Conservation (phyloP, 2,888 invertebrate genomes). For the Malthinus seriepunctatus region DNA sequence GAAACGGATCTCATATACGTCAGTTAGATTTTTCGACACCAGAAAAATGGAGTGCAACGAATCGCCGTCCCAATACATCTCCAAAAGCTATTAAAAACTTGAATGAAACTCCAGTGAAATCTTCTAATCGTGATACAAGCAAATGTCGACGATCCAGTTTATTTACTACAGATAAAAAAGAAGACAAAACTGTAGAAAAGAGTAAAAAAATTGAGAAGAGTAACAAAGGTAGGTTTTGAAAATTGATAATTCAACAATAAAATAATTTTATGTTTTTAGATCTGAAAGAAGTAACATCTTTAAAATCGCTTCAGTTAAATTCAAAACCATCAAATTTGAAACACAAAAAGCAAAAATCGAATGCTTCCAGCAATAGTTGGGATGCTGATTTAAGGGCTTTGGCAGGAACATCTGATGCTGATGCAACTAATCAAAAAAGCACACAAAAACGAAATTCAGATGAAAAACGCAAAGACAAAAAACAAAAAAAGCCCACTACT, state of each 20-base stretch:
- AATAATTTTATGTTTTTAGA: too few species aligned
- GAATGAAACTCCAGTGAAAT: too few species aligned
- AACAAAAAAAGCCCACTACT: slow-evolving; percentile 1
- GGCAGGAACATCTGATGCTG: slow-evolving; percentile 7
- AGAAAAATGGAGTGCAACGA: slow-evolving; percentile 12
- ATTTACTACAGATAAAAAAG: background rate
- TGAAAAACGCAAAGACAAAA: background rate
- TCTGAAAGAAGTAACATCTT: background rate
- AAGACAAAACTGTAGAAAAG: slow-evolving; percentile 4
- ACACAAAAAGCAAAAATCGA: background rate
- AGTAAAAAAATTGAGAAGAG: slow-evolving; percentile 3
- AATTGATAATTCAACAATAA: too few species aligned
- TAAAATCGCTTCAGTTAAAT: background rate
- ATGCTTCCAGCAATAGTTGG: slow-evolving; percentile 31
- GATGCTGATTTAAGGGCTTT: slow-evolving; percentile 43
- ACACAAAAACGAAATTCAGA: slow-evolving; percentile 4
- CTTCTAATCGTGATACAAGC: too few species aligned
- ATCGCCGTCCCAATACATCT: slow-evolving; percentile 12
- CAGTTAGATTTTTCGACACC: slow-evolving; percentile 45
- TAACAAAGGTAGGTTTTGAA: slow-evolving; percentile 1
- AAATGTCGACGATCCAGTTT: too few species aligned
- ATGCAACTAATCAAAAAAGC: background rate
- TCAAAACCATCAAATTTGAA: background rate
- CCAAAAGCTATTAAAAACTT: slow-evolving; percentile 25
- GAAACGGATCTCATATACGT: slow-evolving; percentile 41